phyloP scores from a whole-genome alignment of 2,113 vertebrate genomes.

The Gyps fulvus region DNA sequence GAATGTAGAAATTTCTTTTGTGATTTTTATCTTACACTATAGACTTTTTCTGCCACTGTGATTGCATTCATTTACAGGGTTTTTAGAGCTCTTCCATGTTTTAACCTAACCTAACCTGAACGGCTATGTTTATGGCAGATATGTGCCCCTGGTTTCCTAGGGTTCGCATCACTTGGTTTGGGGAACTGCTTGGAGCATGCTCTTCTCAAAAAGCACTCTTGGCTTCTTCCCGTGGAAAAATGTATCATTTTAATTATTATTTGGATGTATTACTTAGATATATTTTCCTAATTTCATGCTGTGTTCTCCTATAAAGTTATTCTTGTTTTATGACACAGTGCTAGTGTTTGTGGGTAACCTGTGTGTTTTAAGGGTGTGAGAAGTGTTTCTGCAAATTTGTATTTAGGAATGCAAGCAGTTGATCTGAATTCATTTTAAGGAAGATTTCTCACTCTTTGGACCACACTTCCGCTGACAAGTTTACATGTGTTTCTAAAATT shows the following conservation, averaged over 20 bases:
- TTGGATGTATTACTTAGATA: background rate
- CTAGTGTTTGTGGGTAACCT: background rate
- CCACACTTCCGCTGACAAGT: background rate
- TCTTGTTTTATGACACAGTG: background rate
- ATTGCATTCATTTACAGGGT: background rate
- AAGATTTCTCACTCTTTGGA: background rate
- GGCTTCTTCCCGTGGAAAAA: background rate
- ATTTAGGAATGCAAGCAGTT: background rate
- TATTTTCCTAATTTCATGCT: background rate
- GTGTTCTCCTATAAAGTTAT: background rate
- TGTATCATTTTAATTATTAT: background rate
- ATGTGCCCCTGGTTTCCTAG: background rate
- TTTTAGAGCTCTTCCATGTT: background rate
- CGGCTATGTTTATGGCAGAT: background rate
- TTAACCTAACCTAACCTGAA: background rate
- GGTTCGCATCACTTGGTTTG: background rate
- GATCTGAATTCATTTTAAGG: background rate
- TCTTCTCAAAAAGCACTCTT: background rate
- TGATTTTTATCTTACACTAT: background rate
- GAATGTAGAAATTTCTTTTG: background rate
- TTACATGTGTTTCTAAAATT: background rate
- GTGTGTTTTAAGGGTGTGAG: background rate
- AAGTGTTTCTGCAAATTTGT: background rate
- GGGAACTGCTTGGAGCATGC: background rate
- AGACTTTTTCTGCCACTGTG: background rate